Percentiles rank a stretch among this genome's conserved stretches.
These are phyloP conservation scores for Polymixis lichenea DNA, from an alignment of 2,888 invertebrate genomes.

Conservation along the genomic window DNA sequence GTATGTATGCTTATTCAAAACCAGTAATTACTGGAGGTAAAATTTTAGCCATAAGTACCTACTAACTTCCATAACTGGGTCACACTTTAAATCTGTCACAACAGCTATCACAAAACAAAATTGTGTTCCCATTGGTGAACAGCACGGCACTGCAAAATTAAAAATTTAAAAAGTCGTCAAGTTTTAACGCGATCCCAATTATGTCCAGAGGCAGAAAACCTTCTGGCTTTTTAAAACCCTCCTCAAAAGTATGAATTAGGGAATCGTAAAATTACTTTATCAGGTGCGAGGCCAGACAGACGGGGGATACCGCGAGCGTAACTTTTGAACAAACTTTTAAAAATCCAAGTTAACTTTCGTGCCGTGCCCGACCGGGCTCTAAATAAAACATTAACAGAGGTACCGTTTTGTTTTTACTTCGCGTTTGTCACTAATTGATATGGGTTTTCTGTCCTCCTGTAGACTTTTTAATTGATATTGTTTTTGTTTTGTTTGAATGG, in stretches of 20 bases:
- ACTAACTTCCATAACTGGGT: conserved; percentile 36
- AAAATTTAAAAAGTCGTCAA: conserved; percentile 80
- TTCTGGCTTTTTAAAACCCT: conserved; percentile 86
- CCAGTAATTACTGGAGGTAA: conserved; percentile 65
- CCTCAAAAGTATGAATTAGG: conserved; percentile 88
- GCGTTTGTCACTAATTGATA: conserved; percentile 85
- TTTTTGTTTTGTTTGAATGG: conserved; percentile 63
- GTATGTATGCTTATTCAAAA: conserved; percentile 61
- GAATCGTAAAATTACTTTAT: conserved; percentile 89
- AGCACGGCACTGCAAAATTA: conserved; percentile 68
- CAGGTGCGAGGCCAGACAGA: conserved; percentile 84
- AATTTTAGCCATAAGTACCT: conserved; percentile 33
- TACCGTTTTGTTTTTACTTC: conserved; percentile 81
- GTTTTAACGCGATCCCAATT: conserved; percentile 83
- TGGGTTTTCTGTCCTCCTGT: conserved; percentile 78
- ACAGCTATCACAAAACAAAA: conserved; percentile 56
- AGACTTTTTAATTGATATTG: conserved; percentile 76
- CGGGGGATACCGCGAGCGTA: conserved; percentile 80
- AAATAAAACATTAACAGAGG: conserved; percentile 86
- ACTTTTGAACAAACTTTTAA: conserved; percentile 88
- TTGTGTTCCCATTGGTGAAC: conserved; percentile 40
- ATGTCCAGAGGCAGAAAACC: conserved; percentile 78
- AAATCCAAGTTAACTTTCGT: conserved; percentile 88
- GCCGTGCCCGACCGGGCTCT: conserved; percentile 74
- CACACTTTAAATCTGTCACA: conserved; percentile 62